Base-by-base conservation (phyloP, 2,888 invertebrate species). In the Willowsia nigromaculata region DNA sequence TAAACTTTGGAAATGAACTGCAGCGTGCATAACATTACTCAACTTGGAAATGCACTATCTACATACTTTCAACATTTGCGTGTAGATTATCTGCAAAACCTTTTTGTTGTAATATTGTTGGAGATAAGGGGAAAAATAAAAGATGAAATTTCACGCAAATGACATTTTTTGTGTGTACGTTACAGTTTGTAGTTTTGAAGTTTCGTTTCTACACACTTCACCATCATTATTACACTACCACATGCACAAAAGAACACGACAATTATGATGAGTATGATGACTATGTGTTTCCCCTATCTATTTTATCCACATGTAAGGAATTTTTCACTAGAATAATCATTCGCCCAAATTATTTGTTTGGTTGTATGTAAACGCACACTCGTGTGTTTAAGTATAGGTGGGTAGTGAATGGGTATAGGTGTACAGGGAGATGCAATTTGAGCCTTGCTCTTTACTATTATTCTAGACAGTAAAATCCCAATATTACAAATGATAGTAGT, bases 131-230 rank as follows among this genome's bases (percentile, higher is more conserved):
- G 62, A 1, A 13, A 30, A 30, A 3, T 13, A 30, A 15, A 30
- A 30, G 11, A 62, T 27, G 30, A 11, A 68, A 22, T 83, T 84
- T 84, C 71, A 84, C 74, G 74, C 84, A 84, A 84, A 84, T 74
- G 37, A 59, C 22, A 27, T 25, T 47, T 37, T 18, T 40, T 4
- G 25, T 56, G 56, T 56, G 25, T 9, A 50, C 40, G 13, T 47
- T 37, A 59, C 80, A 37, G 40, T 76, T n/a, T n/a, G n/a, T n/a
- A n/a, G n/a, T n/a, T n/a, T n/a, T n/a, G 15, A 81, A 18, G 13
- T 47, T 43, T 47, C 50, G 6, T n/a, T 40, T 18, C 11, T 56
- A 27, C 78, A 25, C 22, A 59, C 13, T 37, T 53, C 18, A 11
- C 22, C 68, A 65, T 33, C 65, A 40, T 40, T 9, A 11, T 37